Evolutionary conservation across 2,113 vertebrate species (phyloP).

Genomic region (Leucosticte australis): DNA sequence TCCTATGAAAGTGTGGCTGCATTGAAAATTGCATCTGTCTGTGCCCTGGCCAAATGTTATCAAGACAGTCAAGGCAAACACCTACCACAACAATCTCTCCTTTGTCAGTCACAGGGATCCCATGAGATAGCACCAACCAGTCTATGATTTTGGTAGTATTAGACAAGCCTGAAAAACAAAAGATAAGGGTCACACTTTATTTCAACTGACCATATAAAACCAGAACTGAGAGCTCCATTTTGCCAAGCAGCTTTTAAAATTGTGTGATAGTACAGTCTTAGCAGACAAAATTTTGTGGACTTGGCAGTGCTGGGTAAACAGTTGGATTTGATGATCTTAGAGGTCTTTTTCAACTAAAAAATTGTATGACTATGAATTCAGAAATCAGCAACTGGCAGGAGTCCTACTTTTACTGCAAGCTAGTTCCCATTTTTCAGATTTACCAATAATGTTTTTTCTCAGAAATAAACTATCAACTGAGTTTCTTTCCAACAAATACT

Average conservation of each 20-base stretch:
- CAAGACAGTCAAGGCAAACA: constrained; percentile 3
- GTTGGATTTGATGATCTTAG: background rate
- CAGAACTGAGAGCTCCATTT: background rate
- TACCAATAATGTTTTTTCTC: background rate
- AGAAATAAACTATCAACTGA: background rate
- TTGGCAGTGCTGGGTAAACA: background rate
- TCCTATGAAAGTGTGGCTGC: background rate
- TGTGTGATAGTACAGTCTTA: background rate
- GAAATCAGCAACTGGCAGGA: background rate
- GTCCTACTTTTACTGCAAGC: background rate
- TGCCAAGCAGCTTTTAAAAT: background rate
- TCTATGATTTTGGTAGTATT: background rate
- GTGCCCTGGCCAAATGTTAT: background rate
- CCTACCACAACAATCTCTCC: constrained; percentile 41
- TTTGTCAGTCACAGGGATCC: constrained; percentile 33
- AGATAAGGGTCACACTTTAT: background rate
- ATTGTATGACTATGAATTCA: background rate
- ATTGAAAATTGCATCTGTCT: background rate
- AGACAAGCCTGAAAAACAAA: constrained; percentile 19
- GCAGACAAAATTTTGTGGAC: background rate
- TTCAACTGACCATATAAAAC: background rate
- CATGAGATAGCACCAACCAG: constrained; percentile 42
- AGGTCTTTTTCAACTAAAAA: background rate
- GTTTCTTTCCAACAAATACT: background rate
- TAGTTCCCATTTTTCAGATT: constrained; percentile 4